Evolutionary conservation across 2,797 vertebrate genomes (phyloP).

Genomic region (Callimico goeldii): DNA sequence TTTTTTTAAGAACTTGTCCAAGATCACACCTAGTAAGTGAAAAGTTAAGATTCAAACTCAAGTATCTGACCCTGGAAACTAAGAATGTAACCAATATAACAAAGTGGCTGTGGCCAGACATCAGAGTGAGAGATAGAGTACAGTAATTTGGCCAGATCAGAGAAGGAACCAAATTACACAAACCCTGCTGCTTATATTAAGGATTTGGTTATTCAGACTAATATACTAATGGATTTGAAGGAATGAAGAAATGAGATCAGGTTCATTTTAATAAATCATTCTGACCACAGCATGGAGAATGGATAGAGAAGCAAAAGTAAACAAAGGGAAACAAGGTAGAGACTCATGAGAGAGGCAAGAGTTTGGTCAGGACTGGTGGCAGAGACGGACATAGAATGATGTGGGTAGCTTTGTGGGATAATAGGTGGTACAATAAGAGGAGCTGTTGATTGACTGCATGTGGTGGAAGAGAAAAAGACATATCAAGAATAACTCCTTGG

Average conservation of each 20-base stretch:
- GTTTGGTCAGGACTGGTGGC: too few relatives aligned
- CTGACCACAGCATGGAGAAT: not conserved
- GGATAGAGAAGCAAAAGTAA: not conserved
- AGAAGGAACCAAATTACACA: not conserved
- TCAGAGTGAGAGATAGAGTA: not conserved
- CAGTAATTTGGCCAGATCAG: not conserved
- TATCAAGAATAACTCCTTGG: not conserved
- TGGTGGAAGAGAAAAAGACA: not conserved
- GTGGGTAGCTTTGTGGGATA: not conserved
- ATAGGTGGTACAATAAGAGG: not conserved
- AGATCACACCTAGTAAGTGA: not conserved
- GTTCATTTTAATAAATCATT: not conserved
- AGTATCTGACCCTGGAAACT: not conserved
- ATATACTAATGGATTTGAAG: not conserved
- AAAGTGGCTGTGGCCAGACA: not conserved
- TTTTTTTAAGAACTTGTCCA: not conserved
- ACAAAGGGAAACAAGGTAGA: not conserved
- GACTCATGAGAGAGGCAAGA: not conserved
- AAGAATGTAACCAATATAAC: not conserved
- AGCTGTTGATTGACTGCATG: not conserved
- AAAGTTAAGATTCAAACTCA: not conserved
- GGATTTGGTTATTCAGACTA: not conserved
- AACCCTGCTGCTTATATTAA: not conserved
- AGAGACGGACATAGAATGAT: not conserved
- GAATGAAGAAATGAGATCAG: too few relatives aligned